Evolutionary conservation across 2,888 invertebrate species (phyloP).

Genomic region (Scrobipalpa atriplicella): DNA sequence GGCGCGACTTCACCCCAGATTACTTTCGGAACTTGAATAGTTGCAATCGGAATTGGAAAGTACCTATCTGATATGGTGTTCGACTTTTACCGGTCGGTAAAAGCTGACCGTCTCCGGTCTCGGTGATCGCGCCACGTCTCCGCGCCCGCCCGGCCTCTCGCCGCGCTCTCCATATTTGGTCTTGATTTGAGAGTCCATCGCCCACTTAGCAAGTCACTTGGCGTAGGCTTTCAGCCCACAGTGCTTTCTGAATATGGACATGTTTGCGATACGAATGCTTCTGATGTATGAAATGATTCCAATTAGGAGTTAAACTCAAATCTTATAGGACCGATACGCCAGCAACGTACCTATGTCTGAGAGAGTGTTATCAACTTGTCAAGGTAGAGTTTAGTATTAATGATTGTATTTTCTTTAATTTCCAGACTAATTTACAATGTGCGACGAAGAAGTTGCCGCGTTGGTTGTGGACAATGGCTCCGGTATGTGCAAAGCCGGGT

Average conservation of each 20-base stretch:
- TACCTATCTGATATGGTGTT: conserved; percentile 50
- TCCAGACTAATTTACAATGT: conserved; percentile 77
- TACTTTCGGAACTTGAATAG: conserved; percentile 11
- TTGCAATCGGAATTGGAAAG: conserved; percentile 46
- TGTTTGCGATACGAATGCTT: conserved; percentile 31
- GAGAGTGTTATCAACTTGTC: background rate
- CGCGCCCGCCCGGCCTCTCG: conserved; percentile 46
- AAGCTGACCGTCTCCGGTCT: conserved; percentile 49
- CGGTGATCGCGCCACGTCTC: conserved; percentile 67
- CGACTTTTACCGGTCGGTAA: conserved; percentile 60
- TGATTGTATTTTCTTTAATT: conserved; percentile 40
- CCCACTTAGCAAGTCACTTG: conserved; percentile 60
- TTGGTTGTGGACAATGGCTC: conserved; percentile 98
- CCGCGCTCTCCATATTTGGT: conserved; percentile 76
- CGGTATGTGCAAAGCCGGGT: conserved; percentile 99
- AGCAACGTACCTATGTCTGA: background rate
- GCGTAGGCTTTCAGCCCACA: conserved; percentile 66
- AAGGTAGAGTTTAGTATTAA: background rate
- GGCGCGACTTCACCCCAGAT: conserved; percentile 59
- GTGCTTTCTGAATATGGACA: conserved; percentile 45
- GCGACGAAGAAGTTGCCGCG: conserved; percentile 90
- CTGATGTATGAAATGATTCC: conserved; percentile 25
- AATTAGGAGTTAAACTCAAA: conserved; percentile 3
- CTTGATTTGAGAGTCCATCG: conserved; percentile 60
- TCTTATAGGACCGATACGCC: background rate